These are phyloP conservation scores for Empidonax alnorum DNA, from an alignment of 2,113 vertebrate species.

Conservation along the genomic window DNA sequence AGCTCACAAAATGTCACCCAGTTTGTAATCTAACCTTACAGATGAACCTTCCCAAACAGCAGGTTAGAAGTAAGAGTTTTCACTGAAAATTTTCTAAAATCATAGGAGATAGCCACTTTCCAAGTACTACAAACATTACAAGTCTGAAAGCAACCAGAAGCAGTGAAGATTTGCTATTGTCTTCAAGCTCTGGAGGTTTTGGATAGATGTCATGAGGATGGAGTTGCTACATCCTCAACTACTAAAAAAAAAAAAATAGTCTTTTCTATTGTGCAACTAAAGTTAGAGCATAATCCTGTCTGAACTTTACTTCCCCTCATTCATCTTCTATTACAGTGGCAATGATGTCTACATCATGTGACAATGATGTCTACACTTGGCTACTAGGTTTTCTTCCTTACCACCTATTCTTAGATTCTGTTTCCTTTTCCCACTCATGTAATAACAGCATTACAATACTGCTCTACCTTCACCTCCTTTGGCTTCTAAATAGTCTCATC, in stretches of 20 bases:
- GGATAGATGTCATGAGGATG: neutral
- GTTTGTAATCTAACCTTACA: neutral
- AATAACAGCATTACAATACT: neutral
- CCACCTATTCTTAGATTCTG: neutral
- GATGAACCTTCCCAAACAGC: neutral
- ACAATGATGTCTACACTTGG: neutral
- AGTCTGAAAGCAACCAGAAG: neutral
- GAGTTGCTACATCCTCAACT: neutral
- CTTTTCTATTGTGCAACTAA: neutral
- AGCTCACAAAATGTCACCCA: neutral
- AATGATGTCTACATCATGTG: neutral
- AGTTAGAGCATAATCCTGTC: neutral
- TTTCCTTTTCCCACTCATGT: neutral
- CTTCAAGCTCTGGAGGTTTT: constrained; percentile 1
- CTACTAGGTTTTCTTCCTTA: neutral
- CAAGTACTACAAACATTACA: neutral
- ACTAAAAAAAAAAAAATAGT: neutral
- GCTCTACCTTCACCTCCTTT: neutral
- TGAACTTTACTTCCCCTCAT: neutral
- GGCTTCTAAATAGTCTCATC: neutral
- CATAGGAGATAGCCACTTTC: neutral
- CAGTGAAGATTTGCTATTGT: neutral
- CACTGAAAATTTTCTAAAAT: neutral
- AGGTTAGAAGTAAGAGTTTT: neutral
- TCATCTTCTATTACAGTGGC: neutral